phyloP scores from a whole-genome alignment of 2,797 vertebrate genomes.

The Takifugu ocellatus region DNA sequence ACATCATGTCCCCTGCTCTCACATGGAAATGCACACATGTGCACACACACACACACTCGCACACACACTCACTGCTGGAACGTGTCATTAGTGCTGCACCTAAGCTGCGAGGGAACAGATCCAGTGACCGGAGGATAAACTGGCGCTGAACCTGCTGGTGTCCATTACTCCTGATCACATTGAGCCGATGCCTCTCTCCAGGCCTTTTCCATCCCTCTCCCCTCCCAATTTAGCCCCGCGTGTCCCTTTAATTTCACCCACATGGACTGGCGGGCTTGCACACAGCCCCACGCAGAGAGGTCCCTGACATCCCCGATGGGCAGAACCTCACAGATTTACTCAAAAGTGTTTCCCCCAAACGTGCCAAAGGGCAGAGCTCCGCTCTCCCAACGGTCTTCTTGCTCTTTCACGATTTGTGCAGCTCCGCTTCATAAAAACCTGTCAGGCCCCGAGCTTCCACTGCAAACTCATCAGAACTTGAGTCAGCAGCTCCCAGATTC shows the following conservation, averaged over 20 bases:
- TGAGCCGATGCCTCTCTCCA: constrained; percentile 23
- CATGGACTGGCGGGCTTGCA: no score
- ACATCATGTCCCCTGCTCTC: no score
- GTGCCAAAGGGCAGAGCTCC: no score
- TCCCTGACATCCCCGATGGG: no score
- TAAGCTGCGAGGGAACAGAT: constrained; percentile 54
- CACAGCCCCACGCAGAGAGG: no score
- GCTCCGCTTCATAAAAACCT: not conserved
- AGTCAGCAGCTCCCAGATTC: not conserved
- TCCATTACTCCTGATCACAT: constrained; percentile 54
- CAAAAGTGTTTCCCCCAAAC: no score
- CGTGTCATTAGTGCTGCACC: not conserved
- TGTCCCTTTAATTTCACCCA: not conserved
- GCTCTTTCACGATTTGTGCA: not conserved
- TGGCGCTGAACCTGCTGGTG: constrained; percentile 45
- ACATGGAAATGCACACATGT: no score
- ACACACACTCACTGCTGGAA: no score
- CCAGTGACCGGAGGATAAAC: constrained; percentile 45
- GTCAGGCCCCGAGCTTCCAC: constrained; percentile 18
- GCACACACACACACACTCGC: no score
- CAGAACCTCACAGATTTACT: no score
- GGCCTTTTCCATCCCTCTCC: constrained; percentile 1
- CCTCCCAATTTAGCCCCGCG: constrained; percentile 5
- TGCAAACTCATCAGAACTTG: constrained; percentile 1
- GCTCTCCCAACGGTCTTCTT: no score